These are phyloP conservation scores for Odontamblyopus lacepedii DNA, from an alignment of 2,797 vertebrate species.

Conservation along the genomic window DNA sequence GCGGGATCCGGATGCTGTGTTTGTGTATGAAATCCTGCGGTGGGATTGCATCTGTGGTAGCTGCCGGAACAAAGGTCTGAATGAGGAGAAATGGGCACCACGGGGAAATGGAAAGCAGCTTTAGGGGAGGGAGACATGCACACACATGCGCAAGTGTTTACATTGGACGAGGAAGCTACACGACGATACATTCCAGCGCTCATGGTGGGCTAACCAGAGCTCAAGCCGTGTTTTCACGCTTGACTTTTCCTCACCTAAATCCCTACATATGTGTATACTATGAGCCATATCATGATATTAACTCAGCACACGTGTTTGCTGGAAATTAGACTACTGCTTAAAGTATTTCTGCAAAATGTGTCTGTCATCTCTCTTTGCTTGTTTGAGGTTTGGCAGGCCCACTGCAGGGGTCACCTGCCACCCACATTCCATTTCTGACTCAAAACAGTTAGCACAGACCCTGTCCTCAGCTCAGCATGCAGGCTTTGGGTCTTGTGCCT, in stretches of 20 bases:
- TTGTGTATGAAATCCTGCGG: constrained; percentile 72
- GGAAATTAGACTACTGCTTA: constrained; percentile 13
- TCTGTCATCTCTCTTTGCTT: constrained; percentile 33
- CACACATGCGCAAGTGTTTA: constrained; percentile 72
- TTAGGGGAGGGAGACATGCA: constrained; percentile 54
- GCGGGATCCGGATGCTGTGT: constrained; percentile 59
- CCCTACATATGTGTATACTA: constrained; percentile 42
- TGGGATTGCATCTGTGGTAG: constrained; percentile 66
- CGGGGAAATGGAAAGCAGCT: constrained; percentile 75
- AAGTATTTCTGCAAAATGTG: constrained; percentile 1
- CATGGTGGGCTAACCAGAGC: constrained; percentile 75
- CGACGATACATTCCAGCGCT: constrained; percentile 69
- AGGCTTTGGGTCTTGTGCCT: constrained; percentile 58
- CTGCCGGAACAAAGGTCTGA: constrained; percentile 70
- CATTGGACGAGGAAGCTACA: constrained; percentile 67
- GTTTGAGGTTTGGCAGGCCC: constrained; percentile 40
- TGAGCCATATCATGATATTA: constrained; percentile 20
- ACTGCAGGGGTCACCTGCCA: constrained; percentile 42
- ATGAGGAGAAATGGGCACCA: constrained; percentile 64
- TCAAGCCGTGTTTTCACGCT: constrained; percentile 69
- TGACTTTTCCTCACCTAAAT: constrained; percentile 67
- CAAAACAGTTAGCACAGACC: constrained; percentile 49
- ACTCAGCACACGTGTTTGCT: constrained; percentile 15
- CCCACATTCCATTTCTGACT: constrained; percentile 44
- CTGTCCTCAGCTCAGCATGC: constrained; percentile 40